Evolutionary conservation across 1,140 invertebrate species (phyloP).

Genomic region (Polyergus mexicanus): DNA sequence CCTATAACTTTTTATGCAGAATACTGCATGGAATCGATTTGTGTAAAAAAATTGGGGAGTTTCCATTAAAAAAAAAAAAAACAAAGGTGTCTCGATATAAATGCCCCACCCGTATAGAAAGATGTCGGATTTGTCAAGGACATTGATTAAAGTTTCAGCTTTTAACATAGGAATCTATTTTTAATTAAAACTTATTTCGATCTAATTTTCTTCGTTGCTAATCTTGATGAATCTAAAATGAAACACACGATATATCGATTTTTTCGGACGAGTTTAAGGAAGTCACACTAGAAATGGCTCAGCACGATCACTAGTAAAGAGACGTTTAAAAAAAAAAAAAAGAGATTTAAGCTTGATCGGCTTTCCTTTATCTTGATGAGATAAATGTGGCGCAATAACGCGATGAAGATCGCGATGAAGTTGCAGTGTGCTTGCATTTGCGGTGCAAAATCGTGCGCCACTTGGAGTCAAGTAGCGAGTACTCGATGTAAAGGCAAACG

Average conservation of each 20-base stretch:
- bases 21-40: too few relatives aligned
- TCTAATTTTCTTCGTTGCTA: background rate
- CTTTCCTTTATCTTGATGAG: constrained; percentile 47
- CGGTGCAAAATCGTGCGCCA: constrained; percentile 23
- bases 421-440: constrained; percentile 1
- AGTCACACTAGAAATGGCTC: background rate
- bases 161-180: background rate
- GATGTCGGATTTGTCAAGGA: background rate
- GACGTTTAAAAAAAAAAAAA: background rate
- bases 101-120: too few relatives aligned
- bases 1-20: too few relatives aligned
- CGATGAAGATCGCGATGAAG: constrained; percentile 22
- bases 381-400: constrained; percentile 53
- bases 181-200: background rate
- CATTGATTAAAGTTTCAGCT: background rate
- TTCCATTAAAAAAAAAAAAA: too few relatives aligned
- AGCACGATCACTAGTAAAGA: constrained; percentile 22
- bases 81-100: too few relatives aligned
- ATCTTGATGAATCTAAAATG: background rate
- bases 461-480: constrained; percentile 28
- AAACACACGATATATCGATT: background rate
- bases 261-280: background rate
- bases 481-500: constrained; percentile 50
- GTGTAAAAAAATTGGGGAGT: too few relatives aligned
- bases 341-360: background rate